Base-by-base conservation (phyloP, 2,888 invertebrate species). In the Platycnemis pennipes region DNA sequence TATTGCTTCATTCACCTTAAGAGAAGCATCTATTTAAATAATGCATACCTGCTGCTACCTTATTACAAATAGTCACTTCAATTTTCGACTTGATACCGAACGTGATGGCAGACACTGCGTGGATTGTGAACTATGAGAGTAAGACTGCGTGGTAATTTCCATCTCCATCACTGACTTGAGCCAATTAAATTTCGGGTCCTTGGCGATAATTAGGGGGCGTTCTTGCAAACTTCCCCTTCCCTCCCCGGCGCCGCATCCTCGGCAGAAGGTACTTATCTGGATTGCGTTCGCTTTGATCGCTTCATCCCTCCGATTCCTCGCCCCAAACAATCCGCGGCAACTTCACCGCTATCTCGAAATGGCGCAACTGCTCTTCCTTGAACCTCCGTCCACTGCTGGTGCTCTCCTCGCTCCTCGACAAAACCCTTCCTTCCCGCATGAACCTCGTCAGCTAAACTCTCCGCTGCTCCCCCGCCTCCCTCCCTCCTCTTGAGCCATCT, bases 361-460 rank as follows among this genome's bases (percentile, higher is more conserved):
- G 45, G 45, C 46, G 87, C 87, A 87, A 87, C 46, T 26, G 45
- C 46, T 87, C 87, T 46, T 87, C 87, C 46, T 77, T 37, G 69
- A 69, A 49, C 49, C 49, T 49, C n/a, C 49, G 49, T 49, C 49
- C 49, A 49, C 4, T 49, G 49, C 49, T 2, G 26, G 42, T 26
- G 5, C 45, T 13, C 49, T 8, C 16, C 53, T 53, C 19, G 0
- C 49, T 31, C 22, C 49, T 53, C 37, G 88, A 26, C n/a, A n/a
- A 3, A 88, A 88, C n/a, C 53, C 26, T 31, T 49, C 37, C 49
- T 53, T 89, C 88, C 53, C 37, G n/a, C 31, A 53, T 53, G 53
- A 37, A 89, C 77, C 63, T 63, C 91, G 91, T 91, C 91, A 91
- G 91, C 91, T 42, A 91, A 91, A 63, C 45, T 63, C 91, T 77